phyloP scores from a whole-genome alignment of 1,140 invertebrate genomes.

The Drosophila willistoni region DNA sequence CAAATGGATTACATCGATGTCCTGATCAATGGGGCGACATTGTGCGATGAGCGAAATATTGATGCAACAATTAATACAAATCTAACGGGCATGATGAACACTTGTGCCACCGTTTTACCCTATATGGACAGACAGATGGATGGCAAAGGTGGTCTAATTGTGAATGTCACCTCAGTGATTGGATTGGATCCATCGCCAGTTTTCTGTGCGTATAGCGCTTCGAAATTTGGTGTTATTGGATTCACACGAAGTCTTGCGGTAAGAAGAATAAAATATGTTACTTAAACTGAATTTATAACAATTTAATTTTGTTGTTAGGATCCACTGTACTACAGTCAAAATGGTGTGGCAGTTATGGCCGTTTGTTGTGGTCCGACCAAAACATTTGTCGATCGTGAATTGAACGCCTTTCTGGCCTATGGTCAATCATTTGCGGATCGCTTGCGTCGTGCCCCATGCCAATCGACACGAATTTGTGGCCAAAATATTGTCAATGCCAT shows the following conservation, averaged over 20 bases:
- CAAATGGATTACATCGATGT: conserved; percentile 79
- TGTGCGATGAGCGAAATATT: conserved; percentile 69
- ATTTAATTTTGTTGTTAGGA: conserved; percentile 35
- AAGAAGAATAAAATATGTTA: background rate
- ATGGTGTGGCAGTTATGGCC: conserved; percentile 74
- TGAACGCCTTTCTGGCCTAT: conserved; percentile 66
- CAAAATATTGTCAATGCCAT: conserved; percentile 75
- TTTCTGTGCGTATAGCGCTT: conserved; percentile 83
- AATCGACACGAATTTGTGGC: conserved; percentile 61
- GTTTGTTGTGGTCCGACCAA: conserved; percentile 77
- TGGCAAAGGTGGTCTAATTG: conserved; percentile 86
- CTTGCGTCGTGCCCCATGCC: conserved; percentile 69
- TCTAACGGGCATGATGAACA: conserved; percentile 74
- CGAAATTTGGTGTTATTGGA: conserved; percentile 84
- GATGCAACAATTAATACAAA: conserved; percentile 75
- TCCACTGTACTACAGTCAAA: conserved; percentile 69
- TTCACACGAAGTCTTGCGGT: conserved; percentile 83
- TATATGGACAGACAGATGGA: conserved; percentile 85
- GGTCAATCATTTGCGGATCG: conserved; percentile 73
- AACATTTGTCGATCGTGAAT: conserved; percentile 60
- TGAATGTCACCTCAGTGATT: conserved; percentile 87
- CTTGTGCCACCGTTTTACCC: conserved; percentile 65
- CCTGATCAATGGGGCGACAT: conserved; percentile 70
- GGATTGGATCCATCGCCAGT: conserved; percentile 83
- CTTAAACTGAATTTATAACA: background rate